These are phyloP conservation scores for Clarias macrocephalus DNA, from an alignment of 2,113 vertebrate species.

Conservation along the genomic window DNA sequence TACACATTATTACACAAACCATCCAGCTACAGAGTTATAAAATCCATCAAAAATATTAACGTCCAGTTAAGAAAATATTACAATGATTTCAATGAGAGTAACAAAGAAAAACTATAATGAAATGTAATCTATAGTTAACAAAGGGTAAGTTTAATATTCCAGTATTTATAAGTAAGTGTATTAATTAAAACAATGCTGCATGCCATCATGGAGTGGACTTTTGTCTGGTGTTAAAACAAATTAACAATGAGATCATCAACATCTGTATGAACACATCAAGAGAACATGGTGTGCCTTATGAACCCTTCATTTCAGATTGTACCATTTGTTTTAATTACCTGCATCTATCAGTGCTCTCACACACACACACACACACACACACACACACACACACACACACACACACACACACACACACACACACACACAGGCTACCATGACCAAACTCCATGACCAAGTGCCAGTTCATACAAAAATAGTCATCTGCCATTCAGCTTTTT, in stretches of 20 bases:
- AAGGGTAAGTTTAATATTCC: constrained; percentile 43
- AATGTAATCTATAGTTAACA: constrained; percentile 13
- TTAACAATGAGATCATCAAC: constrained; percentile 3
- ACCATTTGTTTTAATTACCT: constrained; percentile 67
- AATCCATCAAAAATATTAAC: constrained; percentile 44
- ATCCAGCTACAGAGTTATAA: constrained; percentile 51
- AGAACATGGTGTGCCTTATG: constrained; percentile 11
- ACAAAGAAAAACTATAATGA: constrained; percentile 36
- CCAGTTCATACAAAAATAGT: constrained; percentile 75
- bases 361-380: constrained; percentile 62
- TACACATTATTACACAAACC: constrained; percentile 60
- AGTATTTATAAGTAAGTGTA: constrained; percentile 29
- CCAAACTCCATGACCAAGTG: constrained; percentile 57
- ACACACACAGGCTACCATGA: constrained; percentile 43
- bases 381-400: constrained; percentile 65
- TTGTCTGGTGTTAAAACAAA: constrained; percentile 26
- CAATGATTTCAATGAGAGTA: constrained; percentile 52
- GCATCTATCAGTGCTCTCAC: constrained; percentile 66
- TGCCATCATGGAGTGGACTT: constrained; percentile 10
- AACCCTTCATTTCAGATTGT: constrained; percentile 60
- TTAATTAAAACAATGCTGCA: constrained; percentile 4
- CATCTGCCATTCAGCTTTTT: constrained; percentile 65
- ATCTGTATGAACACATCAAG: constrained; percentile 27
- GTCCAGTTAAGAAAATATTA: constrained; percentile 53
- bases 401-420: constrained; percentile 67